A percentile compares a stretch with the other conserved stretches of the same genome.
Conservation (phyloP, 2,797 vertebrate genomes). For the Sphenopsis melanotis region DNA sequence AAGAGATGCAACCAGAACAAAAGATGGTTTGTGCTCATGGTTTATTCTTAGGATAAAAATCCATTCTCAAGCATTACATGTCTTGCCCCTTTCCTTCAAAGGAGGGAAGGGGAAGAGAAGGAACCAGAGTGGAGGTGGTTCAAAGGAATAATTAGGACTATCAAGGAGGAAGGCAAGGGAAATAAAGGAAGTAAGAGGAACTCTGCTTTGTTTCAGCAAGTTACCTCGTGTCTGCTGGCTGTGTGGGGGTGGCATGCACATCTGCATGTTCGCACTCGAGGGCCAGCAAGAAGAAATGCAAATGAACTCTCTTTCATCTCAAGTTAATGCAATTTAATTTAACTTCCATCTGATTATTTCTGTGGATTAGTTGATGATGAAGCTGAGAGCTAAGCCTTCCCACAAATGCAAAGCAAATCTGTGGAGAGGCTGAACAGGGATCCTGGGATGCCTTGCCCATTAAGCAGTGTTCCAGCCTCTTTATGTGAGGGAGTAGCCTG, state of each 20-base stretch:
- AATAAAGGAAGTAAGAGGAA: neutral
- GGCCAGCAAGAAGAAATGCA: neutral
- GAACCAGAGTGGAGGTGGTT: neutral
- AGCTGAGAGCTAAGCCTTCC: neutral
- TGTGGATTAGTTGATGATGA: neutral
- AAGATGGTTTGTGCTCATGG: neutral
- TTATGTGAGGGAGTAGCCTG: neutral
- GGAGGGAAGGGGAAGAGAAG: neutral
- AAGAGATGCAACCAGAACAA: neutral
- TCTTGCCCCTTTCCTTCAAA: neutral
- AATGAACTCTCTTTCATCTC: slow-evolving; percentile 44
- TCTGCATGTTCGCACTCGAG: neutral
- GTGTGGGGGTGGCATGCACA: neutral
- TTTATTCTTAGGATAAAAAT: neutral
- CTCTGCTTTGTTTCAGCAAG: slow-evolving; percentile 14
- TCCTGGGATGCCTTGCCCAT: neutral
- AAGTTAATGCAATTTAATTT: slow-evolving; percentile 11
- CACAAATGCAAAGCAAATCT: slow-evolving; percentile 16
- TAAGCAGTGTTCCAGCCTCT: neutral
- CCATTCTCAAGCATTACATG: neutral
- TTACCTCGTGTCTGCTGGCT: neutral
- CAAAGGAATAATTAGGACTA: neutral
- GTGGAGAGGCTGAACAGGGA: neutral
- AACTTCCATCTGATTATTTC: neutral
- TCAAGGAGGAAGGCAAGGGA: neutral